phyloP scores from a whole-genome alignment of 2,888 invertebrate genomes.

The Teleogryllus oceanicus region DNA sequence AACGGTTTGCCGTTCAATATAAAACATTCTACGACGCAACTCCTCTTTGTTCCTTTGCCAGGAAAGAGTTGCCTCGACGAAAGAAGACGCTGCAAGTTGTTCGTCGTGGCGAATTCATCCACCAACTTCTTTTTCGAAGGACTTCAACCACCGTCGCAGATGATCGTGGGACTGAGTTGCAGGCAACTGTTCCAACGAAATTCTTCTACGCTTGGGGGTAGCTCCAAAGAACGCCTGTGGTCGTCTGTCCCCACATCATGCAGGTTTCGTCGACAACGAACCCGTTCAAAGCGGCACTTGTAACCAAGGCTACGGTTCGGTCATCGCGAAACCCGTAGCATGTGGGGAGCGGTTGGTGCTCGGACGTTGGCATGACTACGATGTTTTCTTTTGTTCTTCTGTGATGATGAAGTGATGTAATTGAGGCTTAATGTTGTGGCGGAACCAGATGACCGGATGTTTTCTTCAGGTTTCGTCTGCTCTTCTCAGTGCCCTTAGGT shows the following conservation, averaged over 20 bases:
- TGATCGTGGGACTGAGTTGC: background rate
- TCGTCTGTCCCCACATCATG: conserved; percentile 65
- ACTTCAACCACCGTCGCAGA: background rate
- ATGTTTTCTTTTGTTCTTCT: too few relatives aligned
- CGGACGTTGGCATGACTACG: too few relatives aligned
- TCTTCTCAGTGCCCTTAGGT: too few relatives aligned
- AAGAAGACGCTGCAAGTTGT: conserved; percentile 29
- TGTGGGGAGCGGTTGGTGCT: conserved; percentile 27
- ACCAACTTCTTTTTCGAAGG: background rate
- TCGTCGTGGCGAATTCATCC: conserved; percentile 25
- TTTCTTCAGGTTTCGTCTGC: too few relatives aligned
- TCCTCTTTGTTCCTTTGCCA: too few relatives aligned
- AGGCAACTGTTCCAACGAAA: background rate
- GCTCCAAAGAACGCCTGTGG: background rate
- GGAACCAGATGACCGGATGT: too few relatives aligned
- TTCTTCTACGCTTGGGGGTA: background rate
- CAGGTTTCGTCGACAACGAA: conserved; percentile 98
- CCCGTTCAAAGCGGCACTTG: conserved; percentile 47
- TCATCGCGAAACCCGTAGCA: conserved; percentile 35
- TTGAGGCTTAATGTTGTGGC: too few relatives aligned
- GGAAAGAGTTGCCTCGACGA: too few relatives aligned
- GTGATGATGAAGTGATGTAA: too few relatives aligned
- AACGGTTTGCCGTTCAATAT: too few relatives aligned
- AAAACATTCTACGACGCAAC: too few relatives aligned
- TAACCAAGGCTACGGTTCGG: conserved; percentile 28